Evolutionary conservation across 2,797 vertebrate genomes (phyloP).

Genomic region (Pygocentrus nattereri): DNA sequence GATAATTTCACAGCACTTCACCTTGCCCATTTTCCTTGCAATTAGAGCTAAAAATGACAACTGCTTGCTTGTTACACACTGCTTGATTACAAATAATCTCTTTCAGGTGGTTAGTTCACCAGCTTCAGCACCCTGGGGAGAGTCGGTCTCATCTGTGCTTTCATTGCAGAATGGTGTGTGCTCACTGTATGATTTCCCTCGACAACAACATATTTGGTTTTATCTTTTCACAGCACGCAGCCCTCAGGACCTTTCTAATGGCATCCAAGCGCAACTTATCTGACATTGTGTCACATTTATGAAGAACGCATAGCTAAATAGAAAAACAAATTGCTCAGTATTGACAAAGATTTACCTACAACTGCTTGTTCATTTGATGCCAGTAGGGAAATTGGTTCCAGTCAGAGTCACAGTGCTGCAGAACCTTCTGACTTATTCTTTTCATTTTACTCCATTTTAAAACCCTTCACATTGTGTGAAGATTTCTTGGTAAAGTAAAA

Average conservation of each 20-base stretch:
- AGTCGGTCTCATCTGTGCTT: conserved; percentile 9
- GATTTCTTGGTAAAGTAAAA: no score
- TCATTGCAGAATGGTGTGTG: neutral
- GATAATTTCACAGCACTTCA: conserved; percentile 48
- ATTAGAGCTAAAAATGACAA: conserved; percentile 45
- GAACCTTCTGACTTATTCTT: no score
- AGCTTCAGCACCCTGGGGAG: conserved; percentile 18
- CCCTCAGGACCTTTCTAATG: neutral
- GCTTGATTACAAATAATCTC: conserved; percentile 46
- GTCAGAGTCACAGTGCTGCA: neutral
- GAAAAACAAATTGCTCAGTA: neutral
- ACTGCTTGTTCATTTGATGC: neutral
- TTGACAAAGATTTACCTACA: neutral
- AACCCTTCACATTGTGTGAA: no score
- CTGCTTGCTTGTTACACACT: conserved; percentile 31
- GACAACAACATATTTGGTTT: neutral
- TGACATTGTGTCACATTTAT: neutral
- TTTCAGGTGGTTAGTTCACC: conserved; percentile 46
- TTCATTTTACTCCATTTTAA: no score
- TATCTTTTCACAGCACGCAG: neutral
- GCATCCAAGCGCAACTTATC: neutral
- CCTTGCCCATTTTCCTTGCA: conserved; percentile 33
- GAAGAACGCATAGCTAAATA: neutral
- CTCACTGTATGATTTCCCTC: neutral
- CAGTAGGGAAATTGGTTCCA: neutral